Conservation (phyloP, 2,888 invertebrate species). For the Hirudinaria manillensis region DNA sequence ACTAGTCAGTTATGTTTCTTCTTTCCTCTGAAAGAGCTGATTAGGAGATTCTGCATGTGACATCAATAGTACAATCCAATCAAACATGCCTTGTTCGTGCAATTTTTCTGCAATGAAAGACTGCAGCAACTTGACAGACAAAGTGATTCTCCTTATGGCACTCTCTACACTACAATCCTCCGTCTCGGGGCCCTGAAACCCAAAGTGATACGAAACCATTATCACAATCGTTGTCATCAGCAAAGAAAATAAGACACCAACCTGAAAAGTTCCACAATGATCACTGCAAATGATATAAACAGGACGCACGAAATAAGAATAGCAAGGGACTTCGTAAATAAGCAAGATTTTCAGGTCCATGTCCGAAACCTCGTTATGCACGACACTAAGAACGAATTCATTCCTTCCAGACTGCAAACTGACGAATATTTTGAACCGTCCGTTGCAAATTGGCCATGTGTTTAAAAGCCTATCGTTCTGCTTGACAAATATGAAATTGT, state of each 20-base stretch:
- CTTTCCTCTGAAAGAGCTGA: too few relatives aligned
- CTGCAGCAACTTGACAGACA: conserved; percentile 74
- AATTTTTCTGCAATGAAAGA: conserved; percentile 80
- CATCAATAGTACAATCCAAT: too few relatives aligned
- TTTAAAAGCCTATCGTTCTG: background rate
- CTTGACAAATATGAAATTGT: conserved; percentile 22
- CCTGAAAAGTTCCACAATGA: conserved; percentile 69
- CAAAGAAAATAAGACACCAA: background rate
- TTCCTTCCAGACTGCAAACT: conserved; percentile 65
- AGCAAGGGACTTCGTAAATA: conserved; percentile 41
- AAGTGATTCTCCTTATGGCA: conserved; percentile 69
- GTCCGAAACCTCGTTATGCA: conserved; percentile 30
- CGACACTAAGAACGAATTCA: conserved; percentile 60
- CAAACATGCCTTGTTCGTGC: conserved; percentile 60
- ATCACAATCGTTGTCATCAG: background rate
- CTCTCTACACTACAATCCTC: conserved; percentile 66
- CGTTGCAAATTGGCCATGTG: conserved; percentile 63
- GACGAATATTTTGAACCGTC: conserved; percentile 67
- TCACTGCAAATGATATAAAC: conserved; percentile 77
- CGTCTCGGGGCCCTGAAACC: conserved; percentile 57
- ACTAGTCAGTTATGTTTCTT: too few relatives aligned
- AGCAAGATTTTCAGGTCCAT: conserved; percentile 43
- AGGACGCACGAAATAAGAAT: conserved; percentile 62
- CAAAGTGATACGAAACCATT: background rate
- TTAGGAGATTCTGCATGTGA: too few relatives aligned